Percentiles rank a stretch among this genome's conserved stretches.
These are phyloP conservation scores for Physocephala rufipes DNA, from an alignment of 2,888 invertebrate species.

Conservation along the genomic window DNA sequence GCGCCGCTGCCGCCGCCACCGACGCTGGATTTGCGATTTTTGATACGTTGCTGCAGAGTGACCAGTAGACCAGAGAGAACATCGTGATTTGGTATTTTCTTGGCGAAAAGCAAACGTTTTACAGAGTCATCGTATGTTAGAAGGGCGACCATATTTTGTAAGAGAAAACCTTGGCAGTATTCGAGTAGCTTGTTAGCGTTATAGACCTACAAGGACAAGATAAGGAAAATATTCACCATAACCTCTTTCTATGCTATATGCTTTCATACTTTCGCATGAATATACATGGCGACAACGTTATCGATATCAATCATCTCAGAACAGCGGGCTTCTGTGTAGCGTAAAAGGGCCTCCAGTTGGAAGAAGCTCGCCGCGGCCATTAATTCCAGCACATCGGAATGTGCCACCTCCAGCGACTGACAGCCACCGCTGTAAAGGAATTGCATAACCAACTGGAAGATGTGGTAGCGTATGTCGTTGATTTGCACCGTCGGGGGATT, in stretches of 20 bases:
- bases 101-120: conserved; percentile 85
- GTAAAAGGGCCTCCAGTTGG: conserved; percentile 83
- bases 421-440: conserved; percentile 92
- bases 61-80: conserved; percentile 83
- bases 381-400: conserved; percentile 83
- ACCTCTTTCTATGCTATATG: neutral
- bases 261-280: conserved; percentile 82
- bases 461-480: conserved; percentile 90
- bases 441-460: conserved; percentile 91
- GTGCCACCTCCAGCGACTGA: conserved; percentile 78
- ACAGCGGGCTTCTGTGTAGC: conserved; percentile 87
- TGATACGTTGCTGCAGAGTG: conserved; percentile 84
- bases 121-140: conserved; percentile 91
- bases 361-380: conserved; percentile 94
- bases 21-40: conserved; percentile 68
- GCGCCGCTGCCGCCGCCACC: conserved; percentile 24
- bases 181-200: conserved; percentile 86
- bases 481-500: conserved; percentile 88
- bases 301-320: conserved; percentile 85
- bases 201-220: conserved; percentile 73
- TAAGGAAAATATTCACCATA: neutral
- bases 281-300: conserved; percentile 91
- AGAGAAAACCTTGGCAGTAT: conserved; percentile 88
- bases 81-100: conserved; percentile 89
- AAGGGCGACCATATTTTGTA: conserved; percentile 94